Conservation (phyloP, 1,140 invertebrate genomes). For the Pseudomyrmex gracilis region DNA sequence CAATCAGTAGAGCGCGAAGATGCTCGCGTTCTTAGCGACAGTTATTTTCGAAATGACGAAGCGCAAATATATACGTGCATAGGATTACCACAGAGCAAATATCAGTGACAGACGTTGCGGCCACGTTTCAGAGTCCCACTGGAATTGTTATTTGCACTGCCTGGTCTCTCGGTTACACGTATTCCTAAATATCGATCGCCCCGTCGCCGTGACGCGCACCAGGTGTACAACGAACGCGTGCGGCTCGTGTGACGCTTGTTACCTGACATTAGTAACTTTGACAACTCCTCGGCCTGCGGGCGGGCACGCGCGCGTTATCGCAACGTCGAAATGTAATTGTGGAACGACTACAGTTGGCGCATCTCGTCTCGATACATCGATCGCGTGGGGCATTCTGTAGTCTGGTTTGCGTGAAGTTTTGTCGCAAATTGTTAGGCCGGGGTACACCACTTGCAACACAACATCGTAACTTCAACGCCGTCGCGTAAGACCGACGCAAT, state of each 20-base stretch:
- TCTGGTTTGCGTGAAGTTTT: background rate
- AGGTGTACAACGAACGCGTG: background rate
- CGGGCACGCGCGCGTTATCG: background rate
- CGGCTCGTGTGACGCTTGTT: conserved; percentile 9
- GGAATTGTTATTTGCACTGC: conserved; percentile 72
- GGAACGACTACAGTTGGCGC: background rate
- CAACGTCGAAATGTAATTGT: background rate
- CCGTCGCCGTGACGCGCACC: background rate
- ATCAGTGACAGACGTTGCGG: conserved; percentile 67
- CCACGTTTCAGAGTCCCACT: conserved; percentile 58
- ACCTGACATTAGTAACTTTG: conserved; percentile 49
- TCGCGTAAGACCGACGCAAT: too few species aligned
- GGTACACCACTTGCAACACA: background rate
- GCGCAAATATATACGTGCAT: conserved; percentile 61
- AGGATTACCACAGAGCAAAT: conserved; percentile 68
- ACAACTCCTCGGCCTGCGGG: conserved; percentile 22
- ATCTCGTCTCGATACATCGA: background rate
- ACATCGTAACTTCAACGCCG: background rate
- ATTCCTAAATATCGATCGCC: conserved; percentile 62
- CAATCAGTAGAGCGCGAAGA: background rate
- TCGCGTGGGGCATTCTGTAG: background rate
- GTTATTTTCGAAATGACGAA: conserved; percentile 51
- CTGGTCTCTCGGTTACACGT: conserved; percentile 43
- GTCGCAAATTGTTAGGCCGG: background rate
- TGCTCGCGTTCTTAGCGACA: background rate